Conservation (phyloP, 2,113 vertebrate genomes). For the Brachionichthys hirsutus region DNA sequence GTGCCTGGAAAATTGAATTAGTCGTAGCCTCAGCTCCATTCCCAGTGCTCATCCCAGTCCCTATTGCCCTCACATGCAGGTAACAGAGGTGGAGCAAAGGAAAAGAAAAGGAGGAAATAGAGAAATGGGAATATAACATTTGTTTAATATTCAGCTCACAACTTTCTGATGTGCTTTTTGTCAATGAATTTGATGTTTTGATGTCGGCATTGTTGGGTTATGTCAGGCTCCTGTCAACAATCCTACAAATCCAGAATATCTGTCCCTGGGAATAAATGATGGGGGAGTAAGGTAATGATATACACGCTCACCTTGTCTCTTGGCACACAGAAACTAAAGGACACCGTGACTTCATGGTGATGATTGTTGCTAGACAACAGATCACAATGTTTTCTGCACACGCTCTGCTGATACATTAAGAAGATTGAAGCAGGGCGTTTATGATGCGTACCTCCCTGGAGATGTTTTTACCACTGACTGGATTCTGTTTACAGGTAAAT, state of each 20-base stretch:
- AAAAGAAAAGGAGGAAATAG: conserved; percentile 1
- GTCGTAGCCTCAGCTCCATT: conserved; percentile 33
- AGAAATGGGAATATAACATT: neutral
- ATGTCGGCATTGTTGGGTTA: neutral
- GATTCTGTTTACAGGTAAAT: too few relatives aligned
- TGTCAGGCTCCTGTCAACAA: conserved; percentile 1
- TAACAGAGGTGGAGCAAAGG: neutral
- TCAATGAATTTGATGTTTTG: conserved; percentile 11
- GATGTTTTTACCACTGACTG: too few relatives aligned
- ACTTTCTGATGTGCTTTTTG: conserved; percentile 5
- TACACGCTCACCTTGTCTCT: too few relatives aligned
- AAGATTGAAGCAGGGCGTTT: too few relatives aligned
- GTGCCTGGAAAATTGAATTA: conserved; percentile 75
- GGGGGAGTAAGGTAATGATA: conserved; percentile 18
- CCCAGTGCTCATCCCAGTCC: conserved; percentile 18
- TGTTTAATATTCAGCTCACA: conserved; percentile 4
- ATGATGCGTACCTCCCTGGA: too few relatives aligned
- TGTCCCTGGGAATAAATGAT: conserved; percentile 10
- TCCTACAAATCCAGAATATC: conserved; percentile 1
- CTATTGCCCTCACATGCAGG: conserved; percentile 7
- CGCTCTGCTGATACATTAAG: too few relatives aligned
- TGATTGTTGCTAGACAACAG: too few relatives aligned
- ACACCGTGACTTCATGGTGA: neutral
- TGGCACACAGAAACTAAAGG: neutral
- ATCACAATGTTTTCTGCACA: too few relatives aligned